phyloP scores from a whole-genome alignment of 2,888 invertebrate species.

The Synanthedon myopaeformis region DNA sequence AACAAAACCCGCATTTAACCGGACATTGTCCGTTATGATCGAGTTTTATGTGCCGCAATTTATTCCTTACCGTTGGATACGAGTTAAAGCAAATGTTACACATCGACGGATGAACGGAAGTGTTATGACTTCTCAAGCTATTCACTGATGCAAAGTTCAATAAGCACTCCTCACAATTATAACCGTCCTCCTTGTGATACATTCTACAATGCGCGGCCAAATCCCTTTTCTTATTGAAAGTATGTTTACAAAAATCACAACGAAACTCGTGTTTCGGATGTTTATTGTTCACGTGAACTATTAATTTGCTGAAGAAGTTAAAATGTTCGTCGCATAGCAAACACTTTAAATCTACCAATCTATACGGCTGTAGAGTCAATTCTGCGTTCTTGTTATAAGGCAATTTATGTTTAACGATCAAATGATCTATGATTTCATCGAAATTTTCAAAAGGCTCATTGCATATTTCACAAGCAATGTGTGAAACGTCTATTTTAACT shows the following conservation, averaged over 20 bases:
- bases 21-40: constrained; percentile 26
- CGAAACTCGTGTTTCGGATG: constrained; percentile 30
- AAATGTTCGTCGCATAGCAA: constrained; percentile 31
- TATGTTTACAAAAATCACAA: constrained; percentile 32
- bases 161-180: constrained; percentile 33
- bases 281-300: constrained; percentile 34
- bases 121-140: constrained; percentile 31
- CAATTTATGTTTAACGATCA: constrained; percentile 31
- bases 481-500: constrained; percentile 50
- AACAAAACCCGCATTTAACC: constrained; percentile 39
- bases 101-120: constrained; percentile 30
- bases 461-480: constrained; percentile 38
- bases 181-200: constrained; percentile 27
- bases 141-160: constrained; percentile 23
- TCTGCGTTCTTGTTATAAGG: constrained; percentile 28
- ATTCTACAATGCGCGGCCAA: constrained; percentile 31
- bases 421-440: constrained; percentile 28
- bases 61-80: constrained; percentile 30
- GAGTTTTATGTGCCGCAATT: constrained; percentile 39
- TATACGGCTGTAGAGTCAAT: constrained; percentile 27
- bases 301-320: constrained; percentile 29
- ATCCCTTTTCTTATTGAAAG: constrained; percentile 39
- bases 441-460: constrained; percentile 17
- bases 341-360: constrained; percentile 40
- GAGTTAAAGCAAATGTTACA: constrained; percentile 45